Evolutionary conservation across 2,888 invertebrate species (phyloP), one percentile per base, ranked within the genome.

Genomic region (Drosophila meridiana): DNA sequence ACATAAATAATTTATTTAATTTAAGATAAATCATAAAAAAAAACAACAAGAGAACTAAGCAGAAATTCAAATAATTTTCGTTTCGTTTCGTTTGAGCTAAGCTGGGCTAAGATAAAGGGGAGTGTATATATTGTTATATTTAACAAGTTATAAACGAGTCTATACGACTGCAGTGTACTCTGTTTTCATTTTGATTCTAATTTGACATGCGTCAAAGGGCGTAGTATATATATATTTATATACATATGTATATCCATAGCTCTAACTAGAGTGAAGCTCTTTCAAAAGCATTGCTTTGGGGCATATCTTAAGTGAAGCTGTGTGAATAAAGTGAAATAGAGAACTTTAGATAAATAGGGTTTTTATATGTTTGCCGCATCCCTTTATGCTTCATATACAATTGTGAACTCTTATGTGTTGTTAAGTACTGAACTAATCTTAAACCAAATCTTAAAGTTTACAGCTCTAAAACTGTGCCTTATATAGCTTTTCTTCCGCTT

Each of bases 61-160:
- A 66, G 67, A 62, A 64, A 76, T 80, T 55, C 14, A 56, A 64
- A 28, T 42, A 20, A 28, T 26, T 26, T 70, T 48, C 48, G 48
- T 30, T 30, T 48, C 28, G 28, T 61, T 65, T 36, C 20, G 42
- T 47, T 57, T 59, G 7, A 2, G 8, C 68, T 28, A 28, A 71
- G 66, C 32, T 63, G 56, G n/a, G 42, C 0, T 30, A 30, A 56
- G 40, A 42, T 56, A 40, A 56, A n/a, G n/a, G 3, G n/a, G 30
- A 28, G 38, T 2, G 0, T 26, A 28, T 36, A 52, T 52, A 52
- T 34, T 20, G 20, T 34, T 36, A 40, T 40, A 40, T 40, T 32
- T 13, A 53, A n/a, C 0, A n/a, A n/a, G 6, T 11, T 20, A 2
- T 9, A 9, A 52, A 1, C 5, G 52, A 7, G 20, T 7, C 1